Percentiles rank a stretch among this genome's conserved stretches.
Evolutionary conservation across 2,888 invertebrate genomes (phyloP).

Genomic region (Agapostemon virescens): DNA sequence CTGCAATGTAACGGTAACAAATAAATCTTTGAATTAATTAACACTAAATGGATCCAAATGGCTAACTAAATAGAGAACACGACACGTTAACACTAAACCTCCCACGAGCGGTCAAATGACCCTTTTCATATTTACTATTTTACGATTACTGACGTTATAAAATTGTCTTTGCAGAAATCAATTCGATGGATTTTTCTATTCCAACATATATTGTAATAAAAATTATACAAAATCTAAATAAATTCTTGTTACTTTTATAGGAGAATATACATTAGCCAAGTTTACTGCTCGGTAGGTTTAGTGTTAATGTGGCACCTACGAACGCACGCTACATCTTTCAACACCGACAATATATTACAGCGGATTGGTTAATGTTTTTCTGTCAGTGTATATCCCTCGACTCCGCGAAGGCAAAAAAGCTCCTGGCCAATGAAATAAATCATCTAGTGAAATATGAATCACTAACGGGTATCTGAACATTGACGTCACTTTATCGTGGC

Average conservation of each 20-base stretch:
- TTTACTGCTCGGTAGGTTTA: no score
- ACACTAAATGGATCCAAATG: neutral
- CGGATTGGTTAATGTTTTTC: neutral
- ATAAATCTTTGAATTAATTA: constrained; percentile 1
- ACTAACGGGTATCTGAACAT: constrained; percentile 21
- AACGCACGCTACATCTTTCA: neutral
- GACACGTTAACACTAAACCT: no score
- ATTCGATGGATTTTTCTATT: no score
- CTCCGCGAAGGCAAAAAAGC: constrained; percentile 14
- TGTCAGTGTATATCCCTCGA: neutral
- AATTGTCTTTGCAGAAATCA: no score
- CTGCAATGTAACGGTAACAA: neutral
- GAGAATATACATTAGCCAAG: no score
- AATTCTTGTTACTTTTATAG: no score
- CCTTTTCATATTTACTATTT: no score
- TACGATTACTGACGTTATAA: no score
- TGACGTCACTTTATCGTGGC: constrained; percentile 24
- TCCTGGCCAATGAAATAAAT: constrained; percentile 31
- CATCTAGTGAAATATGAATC: constrained; percentile 28
- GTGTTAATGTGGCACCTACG: neutral
- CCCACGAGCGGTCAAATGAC: no score
- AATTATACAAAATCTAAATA: no score
- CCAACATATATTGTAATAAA: no score
- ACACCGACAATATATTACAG: neutral
- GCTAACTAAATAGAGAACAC: neutral